A percentile compares a stretch with the other conserved stretches of the same genome.
Evolutionary conservation across 2,797 vertebrate genomes (phyloP).

Genomic region (Lemur catta): DNA sequence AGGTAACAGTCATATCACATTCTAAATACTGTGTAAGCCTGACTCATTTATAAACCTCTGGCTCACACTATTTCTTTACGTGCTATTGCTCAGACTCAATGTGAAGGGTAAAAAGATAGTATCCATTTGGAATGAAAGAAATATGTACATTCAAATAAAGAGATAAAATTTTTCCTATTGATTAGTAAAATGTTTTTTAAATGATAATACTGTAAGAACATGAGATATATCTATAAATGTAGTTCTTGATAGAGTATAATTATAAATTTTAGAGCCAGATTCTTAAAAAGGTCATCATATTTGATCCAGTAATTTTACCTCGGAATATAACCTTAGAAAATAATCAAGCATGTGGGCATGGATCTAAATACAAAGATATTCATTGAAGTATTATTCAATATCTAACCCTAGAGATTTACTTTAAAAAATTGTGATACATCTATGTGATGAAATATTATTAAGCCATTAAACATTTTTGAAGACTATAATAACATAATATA

Average conservation of each 20-base stretch:
- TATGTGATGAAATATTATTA: background rate
- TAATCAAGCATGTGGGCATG: background rate
- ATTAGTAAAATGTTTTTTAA: background rate
- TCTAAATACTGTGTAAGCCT: conserved; percentile 5
- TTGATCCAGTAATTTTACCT: background rate
- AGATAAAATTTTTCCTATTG: background rate
- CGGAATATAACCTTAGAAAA: background rate
- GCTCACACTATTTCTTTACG: background rate
- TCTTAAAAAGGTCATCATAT: background rate
- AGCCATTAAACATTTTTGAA: background rate
- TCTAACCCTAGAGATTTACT: background rate
- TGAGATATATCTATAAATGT: background rate
- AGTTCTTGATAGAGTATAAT: background rate
- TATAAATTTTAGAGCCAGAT: background rate
- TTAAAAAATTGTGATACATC: background rate
- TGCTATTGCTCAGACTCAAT: background rate
- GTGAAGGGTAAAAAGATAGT: background rate
- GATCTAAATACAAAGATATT: background rate
- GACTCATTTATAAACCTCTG: background rate
- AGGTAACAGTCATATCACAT: background rate
- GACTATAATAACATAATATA: background rate
- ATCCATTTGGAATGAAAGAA: conserved; percentile 2
- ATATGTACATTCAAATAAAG: background rate
- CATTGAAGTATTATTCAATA: background rate
- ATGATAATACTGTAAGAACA: background rate